phyloP scores from a whole-genome alignment of 1,140 invertebrate genomes.

The Manduca sexta region DNA sequence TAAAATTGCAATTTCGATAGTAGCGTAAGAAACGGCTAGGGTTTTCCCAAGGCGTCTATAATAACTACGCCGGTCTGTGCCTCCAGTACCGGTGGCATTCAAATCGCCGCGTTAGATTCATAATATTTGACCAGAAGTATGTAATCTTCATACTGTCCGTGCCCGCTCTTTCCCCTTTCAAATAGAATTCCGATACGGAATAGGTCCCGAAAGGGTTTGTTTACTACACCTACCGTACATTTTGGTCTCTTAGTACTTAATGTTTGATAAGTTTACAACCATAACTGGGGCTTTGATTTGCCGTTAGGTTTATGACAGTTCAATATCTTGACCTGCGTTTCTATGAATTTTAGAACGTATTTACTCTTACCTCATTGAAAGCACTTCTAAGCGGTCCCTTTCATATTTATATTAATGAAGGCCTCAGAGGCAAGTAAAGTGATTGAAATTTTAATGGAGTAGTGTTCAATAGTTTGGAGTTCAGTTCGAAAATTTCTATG shows the following conservation, averaged over 20 bases:
- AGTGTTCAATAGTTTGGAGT: no score
- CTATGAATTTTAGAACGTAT: no score
- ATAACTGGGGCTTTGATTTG: conserved; percentile 6
- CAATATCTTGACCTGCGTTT: no score
- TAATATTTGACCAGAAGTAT: conserved; percentile 20
- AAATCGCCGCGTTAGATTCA: conserved; percentile 36
- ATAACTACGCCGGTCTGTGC: conserved; percentile 1
- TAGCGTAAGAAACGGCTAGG: no score
- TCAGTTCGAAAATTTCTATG: no score
- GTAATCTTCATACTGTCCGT: conserved; percentile 22
- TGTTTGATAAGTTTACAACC: conserved; percentile 16
- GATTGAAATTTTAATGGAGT: no score
- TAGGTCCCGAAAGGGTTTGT: conserved; percentile 29
- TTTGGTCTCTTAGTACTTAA: conserved; percentile 17
- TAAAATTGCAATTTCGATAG: no score
- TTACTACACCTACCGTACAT: conserved; percentile 23
- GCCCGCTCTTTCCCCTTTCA: conserved; percentile 18
- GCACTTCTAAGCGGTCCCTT: no score
- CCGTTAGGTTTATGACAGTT: no score
- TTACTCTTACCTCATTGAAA: no score
- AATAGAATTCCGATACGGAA: conserved; percentile 43
- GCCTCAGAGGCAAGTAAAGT: no score
- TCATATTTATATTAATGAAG: no score
- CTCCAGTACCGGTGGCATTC: conserved; percentile 21
- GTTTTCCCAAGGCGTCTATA: conserved; percentile 16